Evolutionary conservation across 2,888 invertebrate species (phyloP).

Genomic region (Zeuzera pyrina): DNA sequence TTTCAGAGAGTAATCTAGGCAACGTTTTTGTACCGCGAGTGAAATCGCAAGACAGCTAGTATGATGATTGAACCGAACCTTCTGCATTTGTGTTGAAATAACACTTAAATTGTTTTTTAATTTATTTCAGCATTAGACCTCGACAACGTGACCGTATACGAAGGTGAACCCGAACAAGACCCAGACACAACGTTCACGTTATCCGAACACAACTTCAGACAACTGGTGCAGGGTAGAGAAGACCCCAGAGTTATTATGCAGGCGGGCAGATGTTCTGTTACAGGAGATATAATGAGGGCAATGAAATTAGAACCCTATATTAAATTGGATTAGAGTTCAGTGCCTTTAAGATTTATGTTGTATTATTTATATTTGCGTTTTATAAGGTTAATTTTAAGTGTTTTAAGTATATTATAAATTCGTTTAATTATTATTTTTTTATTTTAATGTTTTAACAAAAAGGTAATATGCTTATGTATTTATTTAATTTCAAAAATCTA

Average conservation of each 20-base stretch:
- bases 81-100: too few species aligned
- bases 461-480: too few species aligned
- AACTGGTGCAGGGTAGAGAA: constrained; percentile 52
- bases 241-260: constrained; percentile 56
- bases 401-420: too few species aligned
- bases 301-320: constrained; percentile 68
- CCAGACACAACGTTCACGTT: constrained; percentile 63
- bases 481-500: too few species aligned
- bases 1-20: too few species aligned
- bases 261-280: constrained; percentile 63
- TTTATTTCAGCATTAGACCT: constrained; percentile 62
- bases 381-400: constrained; percentile 2
- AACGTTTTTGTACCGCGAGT: too few species aligned
- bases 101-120: constrained; percentile 15
- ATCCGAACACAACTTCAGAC: constrained; percentile 55
- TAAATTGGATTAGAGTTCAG: constrained; percentile 31
- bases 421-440: too few species aligned
- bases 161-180: constrained; percentile 57
- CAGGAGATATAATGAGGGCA: constrained; percentile 66
- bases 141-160: constrained; percentile 51
- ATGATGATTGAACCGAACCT: too few species aligned
- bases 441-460: too few species aligned
- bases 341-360: too few species aligned
- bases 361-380: too few species aligned
- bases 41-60: too few species aligned